A percentile compares a stretch with the other conserved stretches of the same genome.
These are phyloP conservation scores for Drosophila eugracilis DNA, from an alignment of 1,140 invertebrate species.

Conservation along the genomic window DNA sequence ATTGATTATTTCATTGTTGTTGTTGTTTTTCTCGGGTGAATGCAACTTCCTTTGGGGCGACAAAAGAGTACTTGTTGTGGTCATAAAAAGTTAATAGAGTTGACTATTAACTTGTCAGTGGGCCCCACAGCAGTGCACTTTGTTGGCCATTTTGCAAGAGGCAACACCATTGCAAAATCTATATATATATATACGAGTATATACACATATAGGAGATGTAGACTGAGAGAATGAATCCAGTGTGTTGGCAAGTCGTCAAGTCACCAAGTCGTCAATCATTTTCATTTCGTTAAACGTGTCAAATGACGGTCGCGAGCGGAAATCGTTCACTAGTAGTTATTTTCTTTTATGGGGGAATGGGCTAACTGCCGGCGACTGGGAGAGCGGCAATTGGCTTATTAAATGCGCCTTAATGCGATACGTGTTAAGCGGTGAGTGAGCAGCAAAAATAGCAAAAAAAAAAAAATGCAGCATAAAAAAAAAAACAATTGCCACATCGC, in stretches of 20 bases:
- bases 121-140: conserved; percentile 33
- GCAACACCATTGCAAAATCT: conserved; percentile 46
- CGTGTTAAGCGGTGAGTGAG: conserved; percentile 24
- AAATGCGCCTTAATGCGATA: conserved; percentile 55
- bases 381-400: conserved; percentile 36
- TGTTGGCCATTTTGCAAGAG: conserved; percentile 39
- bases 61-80: conserved; percentile 33
- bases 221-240: conserved; percentile 25
- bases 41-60: conserved; percentile 55
- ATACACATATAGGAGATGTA: not conserved
- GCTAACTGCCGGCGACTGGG: conserved; percentile 7
- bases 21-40: conserved; percentile 41
- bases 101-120: conserved; percentile 75
- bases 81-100: conserved; percentile 64
- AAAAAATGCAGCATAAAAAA: conserved; percentile 4
- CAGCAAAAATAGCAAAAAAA: not conserved
- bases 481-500: conserved; percentile 37
- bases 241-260: conserved; percentile 24
- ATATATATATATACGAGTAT: not conserved
- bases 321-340: conserved; percentile 50
- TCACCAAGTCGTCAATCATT: conserved; percentile 67
- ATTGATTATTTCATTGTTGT: conserved; percentile 43
- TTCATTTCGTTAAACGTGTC: conserved; percentile 74
- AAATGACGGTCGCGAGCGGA: conserved; percentile 71
- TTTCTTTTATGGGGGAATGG: conserved; percentile 53